Evolutionary conservation across 2,797 vertebrate species (phyloP).

Genomic region (Carapus acus): DNA sequence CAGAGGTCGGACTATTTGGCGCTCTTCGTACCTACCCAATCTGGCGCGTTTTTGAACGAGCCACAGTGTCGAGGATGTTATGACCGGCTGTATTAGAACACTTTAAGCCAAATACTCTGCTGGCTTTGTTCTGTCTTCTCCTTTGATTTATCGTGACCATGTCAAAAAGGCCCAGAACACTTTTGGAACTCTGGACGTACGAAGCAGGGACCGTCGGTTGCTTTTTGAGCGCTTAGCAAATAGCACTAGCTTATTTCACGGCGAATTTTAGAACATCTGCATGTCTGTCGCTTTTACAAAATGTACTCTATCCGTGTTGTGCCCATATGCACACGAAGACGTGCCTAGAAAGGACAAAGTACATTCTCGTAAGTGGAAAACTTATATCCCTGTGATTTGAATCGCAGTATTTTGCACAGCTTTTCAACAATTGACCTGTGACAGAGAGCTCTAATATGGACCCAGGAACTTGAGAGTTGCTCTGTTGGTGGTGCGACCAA

Average conservation of each 20-base stretch:
- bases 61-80: slow-evolving; percentile 18
- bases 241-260: slow-evolving; percentile 46
- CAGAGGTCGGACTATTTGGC: slow-evolving; percentile 72
- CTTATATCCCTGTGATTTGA: slow-evolving; percentile 41
- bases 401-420: slow-evolving; percentile 12
- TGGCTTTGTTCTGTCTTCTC: neutral
- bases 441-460: too few species aligned
- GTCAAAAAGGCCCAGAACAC: slow-evolving; percentile 1
- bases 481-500: too few species aligned
- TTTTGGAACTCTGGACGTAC: slow-evolving; percentile 6
- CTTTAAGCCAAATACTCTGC: neutral
- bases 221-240: slow-evolving; percentile 2
- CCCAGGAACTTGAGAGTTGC: too few species aligned
- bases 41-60: slow-evolving; percentile 68
- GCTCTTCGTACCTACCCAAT: slow-evolving; percentile 59
- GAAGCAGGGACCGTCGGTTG: neutral
- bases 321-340: neutral
- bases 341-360: slow-evolving; percentile 5
- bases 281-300: neutral
- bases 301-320: slow-evolving; percentile 8
- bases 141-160: neutral
- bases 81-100: neutral
- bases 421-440: too few species aligned
- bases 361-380: neutral
- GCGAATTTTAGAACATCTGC: slow-evolving; percentile 8